Percentiles rank a stretch among this genome's conserved stretches.
Conservation (phyloP, 2,888 invertebrate species). For the Lottia scabra region DNA sequence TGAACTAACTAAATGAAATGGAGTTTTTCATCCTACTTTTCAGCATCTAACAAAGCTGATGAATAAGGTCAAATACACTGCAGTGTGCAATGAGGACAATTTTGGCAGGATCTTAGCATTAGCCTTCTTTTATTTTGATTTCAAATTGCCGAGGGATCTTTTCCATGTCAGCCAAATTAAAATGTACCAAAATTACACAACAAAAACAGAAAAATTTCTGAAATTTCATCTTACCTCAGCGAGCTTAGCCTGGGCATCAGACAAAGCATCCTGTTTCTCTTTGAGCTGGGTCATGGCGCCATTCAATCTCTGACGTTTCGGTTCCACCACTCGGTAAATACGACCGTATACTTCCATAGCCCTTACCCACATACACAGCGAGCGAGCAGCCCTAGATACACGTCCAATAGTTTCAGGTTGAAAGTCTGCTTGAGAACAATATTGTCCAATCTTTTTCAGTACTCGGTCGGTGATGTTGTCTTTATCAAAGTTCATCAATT, state of each 20-base stretch:
- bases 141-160: too few relatives aligned
- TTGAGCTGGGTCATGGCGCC: constrained; percentile 81
- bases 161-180: too few relatives aligned
- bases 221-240: constrained; percentile 72
- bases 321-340: constrained; percentile 83
- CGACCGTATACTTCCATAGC: constrained; percentile 93
- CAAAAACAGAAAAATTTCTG: neutral
- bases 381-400: constrained; percentile 87
- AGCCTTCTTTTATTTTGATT: too few relatives aligned
- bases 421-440: constrained; percentile 85
- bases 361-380: constrained; percentile 87
- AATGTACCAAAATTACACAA: too few relatives aligned
- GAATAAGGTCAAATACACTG: too few relatives aligned
- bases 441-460: constrained; percentile 82
- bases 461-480: constrained; percentile 88
- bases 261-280: constrained; percentile 83
- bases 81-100: too few relatives aligned
- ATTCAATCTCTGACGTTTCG: constrained; percentile 85
- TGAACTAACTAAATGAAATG: too few relatives aligned
- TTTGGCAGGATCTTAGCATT: too few relatives aligned
- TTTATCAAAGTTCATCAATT: constrained; percentile 87
- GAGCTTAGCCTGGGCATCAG: constrained; percentile 83
- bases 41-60: too few relatives aligned
- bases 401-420: constrained; percentile 87
- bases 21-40: too few relatives aligned